These are phyloP conservation scores for Geococcyx californianus DNA, from an alignment of 2,113 vertebrate genomes.

Conservation along the genomic window DNA sequence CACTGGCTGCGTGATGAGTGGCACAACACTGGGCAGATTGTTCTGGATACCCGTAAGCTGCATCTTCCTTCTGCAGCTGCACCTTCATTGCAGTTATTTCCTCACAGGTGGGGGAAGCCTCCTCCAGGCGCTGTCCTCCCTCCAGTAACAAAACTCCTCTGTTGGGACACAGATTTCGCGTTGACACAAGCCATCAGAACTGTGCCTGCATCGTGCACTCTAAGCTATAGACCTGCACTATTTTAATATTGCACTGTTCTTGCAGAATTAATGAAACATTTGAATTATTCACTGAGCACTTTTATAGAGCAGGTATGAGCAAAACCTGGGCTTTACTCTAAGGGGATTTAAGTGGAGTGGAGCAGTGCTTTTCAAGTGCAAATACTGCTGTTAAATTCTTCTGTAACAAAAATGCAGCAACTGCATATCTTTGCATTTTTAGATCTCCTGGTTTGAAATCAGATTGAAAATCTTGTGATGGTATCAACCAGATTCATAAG, in stretches of 20 bases:
- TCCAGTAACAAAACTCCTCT: not conserved
- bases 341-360: not conserved
- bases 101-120: not conserved
- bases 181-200: not conserved
- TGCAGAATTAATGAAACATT: not conserved
- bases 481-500: not conserved
- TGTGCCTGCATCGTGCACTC: rapidly evolving
- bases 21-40: not conserved
- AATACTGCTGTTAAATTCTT: not conserved
- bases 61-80: not conserved
- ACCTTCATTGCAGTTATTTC: not conserved
- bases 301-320: not conserved
- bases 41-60: not conserved
- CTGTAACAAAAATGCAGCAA: not conserved
- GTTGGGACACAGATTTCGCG: rapidly evolving
- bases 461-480: not conserved
- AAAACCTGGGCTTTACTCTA: not conserved
- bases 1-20: not conserved
- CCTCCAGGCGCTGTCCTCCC: not conserved
- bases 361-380: not conserved
- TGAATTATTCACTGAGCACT: not conserved
- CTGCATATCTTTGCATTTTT: not conserved
- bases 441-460: not conserved
- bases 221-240: too few relatives aligned
- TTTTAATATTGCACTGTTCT: not conserved